phyloP scores from a whole-genome alignment of 2,888 invertebrate genomes.

The Hartigia nigra region DNA sequence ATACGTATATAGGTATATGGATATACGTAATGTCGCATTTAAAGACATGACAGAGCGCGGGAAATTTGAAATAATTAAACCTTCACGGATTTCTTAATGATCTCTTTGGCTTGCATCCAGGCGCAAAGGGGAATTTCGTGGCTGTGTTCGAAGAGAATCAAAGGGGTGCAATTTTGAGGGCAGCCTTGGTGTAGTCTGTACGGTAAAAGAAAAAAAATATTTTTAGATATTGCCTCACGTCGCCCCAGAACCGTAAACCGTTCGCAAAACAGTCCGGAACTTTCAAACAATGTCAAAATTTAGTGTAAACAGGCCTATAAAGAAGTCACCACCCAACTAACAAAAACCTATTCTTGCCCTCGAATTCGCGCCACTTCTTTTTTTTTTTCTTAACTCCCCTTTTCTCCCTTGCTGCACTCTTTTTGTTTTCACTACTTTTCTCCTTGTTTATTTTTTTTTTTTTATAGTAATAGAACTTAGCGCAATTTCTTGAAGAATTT shows the following conservation, averaged over 20 bases:
- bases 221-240: constrained; percentile 19
- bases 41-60: neutral
- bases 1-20: neutral
- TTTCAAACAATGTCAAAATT: constrained; percentile 26
- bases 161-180: neutral
- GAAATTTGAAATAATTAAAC: neutral
- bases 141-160: neutral
- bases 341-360: neutral
- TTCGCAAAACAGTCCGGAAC: constrained; percentile 19
- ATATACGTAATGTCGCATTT: neutral
- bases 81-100: no score
- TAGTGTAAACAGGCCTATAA: constrained; percentile 20
- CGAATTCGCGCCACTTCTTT: neutral
- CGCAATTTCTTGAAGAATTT: no score
- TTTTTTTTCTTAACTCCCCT: neutral
- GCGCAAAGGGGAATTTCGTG: neutral
- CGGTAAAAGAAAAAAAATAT: constrained; percentile 11
- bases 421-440: no score
- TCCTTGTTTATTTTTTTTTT: no score
- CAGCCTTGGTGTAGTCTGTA: neutral
- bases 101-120: neutral
- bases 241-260: constrained; percentile 14
- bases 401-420: neutral
- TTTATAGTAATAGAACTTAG: no score
- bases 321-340: constrained; percentile 11